A percentile compares a stretch with the other conserved stretches of the same genome.
phyloP scores from a whole-genome alignment of 2,888 invertebrate genomes.

The Chaitophorus viminalis region DNA sequence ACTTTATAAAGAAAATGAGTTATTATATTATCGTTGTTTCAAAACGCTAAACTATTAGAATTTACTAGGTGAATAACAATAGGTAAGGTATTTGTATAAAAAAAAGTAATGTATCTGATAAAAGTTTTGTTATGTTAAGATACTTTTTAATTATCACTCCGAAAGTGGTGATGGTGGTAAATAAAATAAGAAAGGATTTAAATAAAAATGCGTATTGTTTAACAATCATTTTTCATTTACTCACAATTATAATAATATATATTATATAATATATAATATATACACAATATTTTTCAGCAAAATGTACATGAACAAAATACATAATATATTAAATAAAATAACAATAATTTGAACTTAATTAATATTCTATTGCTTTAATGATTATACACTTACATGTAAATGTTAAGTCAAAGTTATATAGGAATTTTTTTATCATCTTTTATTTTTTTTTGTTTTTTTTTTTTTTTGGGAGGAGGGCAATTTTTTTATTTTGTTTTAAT shows the following conservation, averaged over 20 bases:
- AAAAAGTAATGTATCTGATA: too few species aligned
- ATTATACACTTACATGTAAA: slow-evolving; percentile 24
- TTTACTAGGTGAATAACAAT: background rate
- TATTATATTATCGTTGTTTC: too few species aligned
- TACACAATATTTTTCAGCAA: slow-evolving; percentile 49
- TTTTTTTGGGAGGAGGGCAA: background rate
- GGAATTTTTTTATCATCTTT: slow-evolving; percentile 42
- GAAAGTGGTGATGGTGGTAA: background rate
- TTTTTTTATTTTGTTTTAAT: background rate
- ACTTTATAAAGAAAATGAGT: too few species aligned
- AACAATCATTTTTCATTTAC: slow-evolving; percentile 57
- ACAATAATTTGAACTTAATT: slow-evolving; percentile 57
- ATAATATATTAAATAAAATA: slow-evolving; percentile 49
- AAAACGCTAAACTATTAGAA: too few species aligned
- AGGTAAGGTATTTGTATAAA: too few species aligned
- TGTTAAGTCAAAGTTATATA: slow-evolving; percentile 44
- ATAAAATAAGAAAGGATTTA: background rate
- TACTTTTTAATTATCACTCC: background rate
- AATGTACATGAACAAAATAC: slow-evolving; percentile 60
- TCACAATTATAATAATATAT: slow-evolving; percentile 47
- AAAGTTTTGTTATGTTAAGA: background rate
- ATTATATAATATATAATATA: slow-evolving; percentile 17
- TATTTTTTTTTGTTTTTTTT: slow-evolving; percentile 34
- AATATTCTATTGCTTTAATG: slow-evolving; percentile 28
- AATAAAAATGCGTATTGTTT: slow-evolving; percentile 16